Base-by-base conservation (phyloP, 2,888 invertebrate genomes). In the Plemyria rubiginata region DNA sequence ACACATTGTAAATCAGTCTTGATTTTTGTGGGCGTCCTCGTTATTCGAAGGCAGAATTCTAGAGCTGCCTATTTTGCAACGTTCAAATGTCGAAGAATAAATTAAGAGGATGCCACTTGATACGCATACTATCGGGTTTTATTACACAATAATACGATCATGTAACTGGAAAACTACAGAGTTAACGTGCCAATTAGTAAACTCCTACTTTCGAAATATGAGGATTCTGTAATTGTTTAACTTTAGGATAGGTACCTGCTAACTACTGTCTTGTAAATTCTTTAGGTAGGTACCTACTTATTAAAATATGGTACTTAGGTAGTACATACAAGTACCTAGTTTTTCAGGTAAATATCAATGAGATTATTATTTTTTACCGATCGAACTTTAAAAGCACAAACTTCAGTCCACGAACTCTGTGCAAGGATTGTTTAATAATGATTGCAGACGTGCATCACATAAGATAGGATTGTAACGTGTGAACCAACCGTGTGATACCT, bases 381-480 rank as follows among this genome's bases (percentile, higher is more conserved):
- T 8, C 36, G 9, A 36, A 36, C 8, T 36, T 36, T 36, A 8
- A 4, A 36, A 38, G 6, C 9, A 38, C 7, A 32, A 32, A 6
- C 32, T 32, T 8, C 8, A 8, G 32, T 32, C 1, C 32, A 32
- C 32, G 32, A 8, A 11, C 36, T 32, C 7, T 3, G 36, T 11
- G 11, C 9, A 38, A 38, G 9, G 11, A 11, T 38, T 38, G 9
- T 38, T 38, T 11, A 3, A 22, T 2, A 22, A 22, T 22, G 22
- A 22, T 22, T 22, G 22, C 22, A 22, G 22, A 48, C 82, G 82
- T 81, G 82, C 79, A 76, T 72, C 61, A 71, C 70, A 65, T 65
- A 49, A 67, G 77, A 66, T 77, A 76, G 73, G 73, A 73, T 55
- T 62, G 60, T 69, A 67, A 65, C 79, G 76, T 81, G 78, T 81